Evolutionary conservation across 2,113 vertebrate species (phyloP).

Genomic region (Gobio gobio): DNA sequence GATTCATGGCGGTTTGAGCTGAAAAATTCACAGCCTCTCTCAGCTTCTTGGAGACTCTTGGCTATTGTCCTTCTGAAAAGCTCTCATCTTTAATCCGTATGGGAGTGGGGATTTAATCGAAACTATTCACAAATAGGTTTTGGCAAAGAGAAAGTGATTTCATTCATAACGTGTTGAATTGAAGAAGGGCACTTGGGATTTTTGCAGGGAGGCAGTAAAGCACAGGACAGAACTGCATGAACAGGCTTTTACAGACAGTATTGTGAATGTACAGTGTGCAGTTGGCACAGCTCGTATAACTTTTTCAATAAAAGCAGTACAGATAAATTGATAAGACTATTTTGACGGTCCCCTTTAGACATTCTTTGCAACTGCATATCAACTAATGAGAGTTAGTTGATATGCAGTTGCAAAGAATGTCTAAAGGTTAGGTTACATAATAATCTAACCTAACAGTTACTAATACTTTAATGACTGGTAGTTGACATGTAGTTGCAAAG

Average conservation of each 20-base stretch:
- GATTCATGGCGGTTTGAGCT: not conserved
- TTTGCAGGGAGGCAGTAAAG: not conserved
- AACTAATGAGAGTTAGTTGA: too few relatives aligned
- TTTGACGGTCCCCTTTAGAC: too few relatives aligned
- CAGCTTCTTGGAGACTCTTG: not conserved
- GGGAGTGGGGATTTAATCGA: conserved; percentile 20
- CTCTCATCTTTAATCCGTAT: conserved; percentile 1
- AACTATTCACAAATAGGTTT: conserved; percentile 30
- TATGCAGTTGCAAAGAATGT: too few relatives aligned
- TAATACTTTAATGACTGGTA: too few relatives aligned
- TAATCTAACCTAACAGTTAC: too few relatives aligned
- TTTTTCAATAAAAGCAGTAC: not conserved
- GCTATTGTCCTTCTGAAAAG: conserved; percentile 31
- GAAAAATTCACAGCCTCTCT: not conserved
- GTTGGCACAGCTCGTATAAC: not conserved
- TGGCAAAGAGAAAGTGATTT: conserved; percentile 21
- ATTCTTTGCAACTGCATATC: not conserved
- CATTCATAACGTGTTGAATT: conserved; percentile 24
- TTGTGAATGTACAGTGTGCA: not conserved
- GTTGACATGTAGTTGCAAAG: too few relatives aligned
- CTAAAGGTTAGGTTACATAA: too few relatives aligned
- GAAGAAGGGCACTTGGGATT: conserved; percentile 10
- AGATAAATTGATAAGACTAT: not conserved
- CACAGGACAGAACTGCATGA: not conserved
- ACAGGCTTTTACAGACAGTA: not conserved